Base-by-base conservation (phyloP, 2,888 invertebrate genomes). In the Pardosa pseudoannulata region DNA sequence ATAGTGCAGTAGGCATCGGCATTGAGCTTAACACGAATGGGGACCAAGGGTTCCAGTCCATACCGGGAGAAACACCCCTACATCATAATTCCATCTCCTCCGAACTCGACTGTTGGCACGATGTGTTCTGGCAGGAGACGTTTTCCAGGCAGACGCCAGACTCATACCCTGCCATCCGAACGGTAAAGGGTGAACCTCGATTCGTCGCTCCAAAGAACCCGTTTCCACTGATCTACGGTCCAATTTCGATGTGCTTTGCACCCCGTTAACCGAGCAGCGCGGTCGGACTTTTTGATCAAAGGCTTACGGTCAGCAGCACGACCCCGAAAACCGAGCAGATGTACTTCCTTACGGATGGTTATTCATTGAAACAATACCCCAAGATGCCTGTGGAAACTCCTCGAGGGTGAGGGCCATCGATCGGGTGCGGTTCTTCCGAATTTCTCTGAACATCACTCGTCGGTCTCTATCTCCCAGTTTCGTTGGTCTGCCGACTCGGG, bases 221-320 rank as follows among this genome's bases (percentile, higher is more conserved):
- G 16, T 67, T 62, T 62, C 27, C 79, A 56, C 0, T 79, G 3
- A 28, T 71, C 50, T 16, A 79, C 32, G 1, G 76, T 28, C 67
- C 76, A 67, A 19, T 76, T n/a, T 67, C 29, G 11, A 46, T 27
- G 32, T 23, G 23, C 50, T 16, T 76, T 76, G 31, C 29, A 41
- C 76, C 46, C 41, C 3, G 0, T 41, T 29, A 76, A 68, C 28
- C 41, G 68, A 76, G 70, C 56, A 78, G 78, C 50, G 36, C 62
- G 0, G 50, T 70, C 56, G 50, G 50, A 70, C 19, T 70, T 78
- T 32, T 68, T 78, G 36, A 70, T 70, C 78, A 78, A 78, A 78
- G 68, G 36, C 56, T 68, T 68, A 78, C 56, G 78, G 56, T 32
- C 50, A 28, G 78, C 27, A 70, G 78, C 75, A 75, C 23, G 65